These are phyloP conservation scores for Proteles cristata DNA, from an alignment of 2,113 vertebrate species.

Conservation along the genomic window DNA sequence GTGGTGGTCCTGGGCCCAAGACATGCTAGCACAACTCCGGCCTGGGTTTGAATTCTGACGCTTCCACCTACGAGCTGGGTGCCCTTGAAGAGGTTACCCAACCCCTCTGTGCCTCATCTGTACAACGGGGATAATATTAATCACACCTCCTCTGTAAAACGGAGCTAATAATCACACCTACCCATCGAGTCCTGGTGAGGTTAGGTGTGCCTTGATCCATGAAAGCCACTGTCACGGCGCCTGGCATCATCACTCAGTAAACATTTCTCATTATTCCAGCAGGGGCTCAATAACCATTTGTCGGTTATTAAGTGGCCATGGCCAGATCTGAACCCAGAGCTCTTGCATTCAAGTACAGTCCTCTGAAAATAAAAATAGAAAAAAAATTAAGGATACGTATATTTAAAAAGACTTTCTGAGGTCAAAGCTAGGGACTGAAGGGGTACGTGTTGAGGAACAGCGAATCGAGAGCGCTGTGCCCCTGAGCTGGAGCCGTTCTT, in stretches of 20 bases:
- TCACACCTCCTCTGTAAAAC: too few relatives aligned
- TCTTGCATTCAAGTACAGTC: not conserved
- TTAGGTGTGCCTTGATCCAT: not conserved
- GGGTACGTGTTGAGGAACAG: not conserved
- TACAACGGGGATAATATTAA: not conserved
- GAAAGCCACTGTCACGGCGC: not conserved
- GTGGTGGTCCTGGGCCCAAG: not conserved
- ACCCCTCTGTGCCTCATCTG: not conserved
- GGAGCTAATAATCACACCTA: not conserved
- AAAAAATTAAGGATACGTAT: not conserved
- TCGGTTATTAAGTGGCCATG: not conserved
- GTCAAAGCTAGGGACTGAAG: not conserved
- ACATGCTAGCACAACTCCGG: not conserved
- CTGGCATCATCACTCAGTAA: not conserved
- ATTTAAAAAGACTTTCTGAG: not conserved
- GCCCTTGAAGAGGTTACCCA: not conserved
- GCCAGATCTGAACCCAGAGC: not conserved
- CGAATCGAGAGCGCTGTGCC: accelerated
- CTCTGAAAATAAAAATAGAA: not conserved
- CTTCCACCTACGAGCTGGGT: not conserved
- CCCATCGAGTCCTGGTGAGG: not conserved
- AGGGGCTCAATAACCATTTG: not conserved
- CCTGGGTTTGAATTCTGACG: not conserved
- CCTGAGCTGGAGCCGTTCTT: not conserved
- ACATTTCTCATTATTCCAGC: not conserved